Base-by-base conservation (phyloP, 1,140 invertebrate species). In the Anagrus nilaparvatae region DNA sequence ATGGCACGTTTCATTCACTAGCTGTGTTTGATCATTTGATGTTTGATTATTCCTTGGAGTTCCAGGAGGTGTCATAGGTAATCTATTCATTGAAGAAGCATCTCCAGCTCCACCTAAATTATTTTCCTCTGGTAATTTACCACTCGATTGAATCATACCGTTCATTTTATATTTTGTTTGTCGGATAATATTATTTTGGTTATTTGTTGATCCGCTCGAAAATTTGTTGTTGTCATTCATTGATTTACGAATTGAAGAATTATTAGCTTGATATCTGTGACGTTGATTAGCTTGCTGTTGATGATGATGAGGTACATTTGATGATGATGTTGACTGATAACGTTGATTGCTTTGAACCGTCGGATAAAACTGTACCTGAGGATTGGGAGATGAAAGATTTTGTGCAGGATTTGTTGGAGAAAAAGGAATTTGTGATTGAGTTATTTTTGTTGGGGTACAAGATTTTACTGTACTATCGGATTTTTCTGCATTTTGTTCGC, bases 1-100 rank as follows among this genome's bases (percentile, higher is more conserved):
- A 60, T 67, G 66, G 54, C 65, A 67, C 49, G 60, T 43, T 13
- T 67, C 66, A 43, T 47, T 55, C 13, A 67, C 48, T 35, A 60
- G 59, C 27, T 57, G 56, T 43, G 65, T 58, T 16, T 48, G 47
- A 13, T 48, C 44, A 8, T 36, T 47, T 13, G 50, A 29, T 4
- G 21, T 24, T 5, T 14, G 5, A 14, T 31, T 54, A 48, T 12
- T 31, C 12, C 58, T 48, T 0, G 63, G 62, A 0, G 62, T 65
- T 3, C 52, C 52, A 0, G 62, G 62, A 9, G 64, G 62, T 3
- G 62, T 65, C 12, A 67, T 57, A 2, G 62, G 60, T 38, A 63
- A 27, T 12, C 40, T 42, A 13, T 40, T 46, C 1, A 51, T 43
- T 4, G 51, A 42, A 3, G 51, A 47, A 18, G 58, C 53, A n/a